A percentile compares a stretch with the other conserved stretches of the same genome.
Conservation (phyloP, 2,888 invertebrate genomes). For the Argynnis bischoffii region DNA sequence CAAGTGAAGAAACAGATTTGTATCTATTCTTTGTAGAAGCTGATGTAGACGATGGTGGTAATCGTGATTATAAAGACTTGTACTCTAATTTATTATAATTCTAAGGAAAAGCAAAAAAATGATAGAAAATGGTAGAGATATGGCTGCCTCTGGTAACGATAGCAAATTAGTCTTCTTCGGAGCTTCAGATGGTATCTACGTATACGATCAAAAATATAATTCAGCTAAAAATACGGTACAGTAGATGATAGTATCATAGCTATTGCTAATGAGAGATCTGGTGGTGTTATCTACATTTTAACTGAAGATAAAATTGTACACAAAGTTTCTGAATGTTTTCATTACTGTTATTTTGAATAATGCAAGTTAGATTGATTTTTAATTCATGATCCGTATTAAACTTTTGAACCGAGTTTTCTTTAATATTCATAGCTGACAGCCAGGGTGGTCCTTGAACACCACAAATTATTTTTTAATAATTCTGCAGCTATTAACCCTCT, state of each 20-base stretch:
- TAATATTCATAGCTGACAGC: too few relatives aligned
- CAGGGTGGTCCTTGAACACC: too few relatives aligned
- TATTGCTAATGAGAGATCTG: conserved; percentile 38
- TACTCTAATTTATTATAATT: conserved; percentile 48
- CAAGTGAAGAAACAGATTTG: conserved; percentile 26
- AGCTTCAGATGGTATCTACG: conserved; percentile 58
- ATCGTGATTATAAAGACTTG: conserved; percentile 47
- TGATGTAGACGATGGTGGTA: conserved; percentile 36
- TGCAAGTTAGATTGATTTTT: too few relatives aligned
- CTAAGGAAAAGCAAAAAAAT: conserved; percentile 46
- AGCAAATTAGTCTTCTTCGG: conserved; percentile 52
- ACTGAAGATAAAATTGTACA: conserved; percentile 56
- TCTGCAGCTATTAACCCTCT: too few relatives aligned
- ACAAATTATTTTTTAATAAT: too few relatives aligned
- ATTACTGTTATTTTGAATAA: too few relatives aligned
- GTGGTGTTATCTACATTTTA: conserved; percentile 56
- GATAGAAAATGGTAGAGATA: conserved; percentile 53
- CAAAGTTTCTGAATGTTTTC: too few relatives aligned
- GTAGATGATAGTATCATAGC: conserved; percentile 44
- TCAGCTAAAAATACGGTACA: conserved; percentile 45
- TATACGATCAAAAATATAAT: conserved; percentile 44
- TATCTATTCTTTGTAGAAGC: conserved; percentile 46
- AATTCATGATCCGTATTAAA: too few relatives aligned
- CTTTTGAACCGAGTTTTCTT: too few relatives aligned
- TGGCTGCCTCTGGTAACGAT: conserved; percentile 48